These are phyloP conservation scores for Macropus fuliginosus DNA, from an alignment of 2,797 vertebrate genomes.

Conservation along the genomic window DNA sequence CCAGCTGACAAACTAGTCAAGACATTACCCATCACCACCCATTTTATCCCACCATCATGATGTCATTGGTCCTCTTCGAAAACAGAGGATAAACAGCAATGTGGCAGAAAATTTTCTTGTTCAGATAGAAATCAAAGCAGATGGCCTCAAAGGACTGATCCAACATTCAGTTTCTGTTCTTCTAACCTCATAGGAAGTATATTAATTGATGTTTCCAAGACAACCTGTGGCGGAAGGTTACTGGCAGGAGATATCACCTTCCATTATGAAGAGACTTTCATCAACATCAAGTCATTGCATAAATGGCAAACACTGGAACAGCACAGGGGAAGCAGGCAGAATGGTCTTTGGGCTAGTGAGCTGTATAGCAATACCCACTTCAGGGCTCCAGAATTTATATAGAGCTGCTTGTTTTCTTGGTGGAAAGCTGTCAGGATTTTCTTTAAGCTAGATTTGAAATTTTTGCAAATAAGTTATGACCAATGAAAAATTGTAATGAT, in stretches of 20 bases:
- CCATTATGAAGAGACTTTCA: not conserved
- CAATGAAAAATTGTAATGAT: slow-evolving; percentile 1
- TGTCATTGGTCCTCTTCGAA: too few relatives aligned
- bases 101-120: too few relatives aligned
- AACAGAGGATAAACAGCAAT: too few relatives aligned
- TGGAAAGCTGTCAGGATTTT: not conserved
- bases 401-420: slow-evolving; percentile 9
- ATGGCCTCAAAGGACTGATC: too few relatives aligned
- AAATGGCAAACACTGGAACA: not conserved
- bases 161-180: too few relatives aligned
- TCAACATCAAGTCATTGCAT: not conserved
- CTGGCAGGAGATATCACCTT: not conserved
- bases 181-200: too few relatives aligned
- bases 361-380: not conserved
- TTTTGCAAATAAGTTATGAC: not conserved
- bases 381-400: not conserved
- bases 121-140: too few relatives aligned
- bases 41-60: too few relatives aligned
- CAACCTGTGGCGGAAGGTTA: too few relatives aligned
- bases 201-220: too few relatives aligned
- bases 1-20: too few relatives aligned
- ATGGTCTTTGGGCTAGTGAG: not conserved
- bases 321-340: not conserved
- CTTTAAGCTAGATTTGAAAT: not conserved
- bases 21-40: too few relatives aligned